A percentile compares a stretch with the other conserved stretches of the same genome.
phyloP scores from a whole-genome alignment of 1,140 invertebrate genomes.

The Drosophila saltans region DNA sequence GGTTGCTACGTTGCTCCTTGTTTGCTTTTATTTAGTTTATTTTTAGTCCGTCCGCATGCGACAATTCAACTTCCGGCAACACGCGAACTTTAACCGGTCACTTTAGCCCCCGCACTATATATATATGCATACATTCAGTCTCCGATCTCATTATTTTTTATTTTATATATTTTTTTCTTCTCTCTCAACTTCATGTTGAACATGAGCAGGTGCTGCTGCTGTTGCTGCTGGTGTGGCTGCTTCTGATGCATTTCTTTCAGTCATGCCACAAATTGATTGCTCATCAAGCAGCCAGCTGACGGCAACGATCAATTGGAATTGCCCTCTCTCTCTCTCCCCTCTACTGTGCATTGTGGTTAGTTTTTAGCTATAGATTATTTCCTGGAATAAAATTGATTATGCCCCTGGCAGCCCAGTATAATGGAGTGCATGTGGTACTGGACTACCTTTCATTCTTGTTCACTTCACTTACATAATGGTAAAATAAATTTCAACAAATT shows the following conservation, averaged over 20 bases:
- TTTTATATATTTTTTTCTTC: neutral
- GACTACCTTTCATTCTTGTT: neutral
- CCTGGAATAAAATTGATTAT: slow-evolving; percentile 8
- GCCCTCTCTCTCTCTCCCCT: slow-evolving; percentile 11
- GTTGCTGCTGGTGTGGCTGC: slow-evolving; percentile 54
- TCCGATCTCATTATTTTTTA: too few species aligned
- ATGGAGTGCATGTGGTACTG: neutral
- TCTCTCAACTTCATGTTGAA: slow-evolving; percentile 17
- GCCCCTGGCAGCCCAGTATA: neutral
- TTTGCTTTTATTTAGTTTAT: slow-evolving; percentile 12
- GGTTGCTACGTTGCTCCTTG: slow-evolving; percentile 26
- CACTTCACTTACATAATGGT: neutral
- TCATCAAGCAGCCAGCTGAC: slow-evolving; percentile 72
- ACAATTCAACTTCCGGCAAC: slow-evolving; percentile 78
- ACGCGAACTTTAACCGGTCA: slow-evolving; percentile 45
- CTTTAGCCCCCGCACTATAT: slow-evolving; percentile 39
- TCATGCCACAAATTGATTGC: slow-evolving; percentile 60
- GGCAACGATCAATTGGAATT: slow-evolving; percentile 64
- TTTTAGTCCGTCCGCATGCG: slow-evolving; percentile 46
- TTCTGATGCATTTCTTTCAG: slow-evolving; percentile 26
- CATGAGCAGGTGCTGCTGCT: slow-evolving; percentile 58
- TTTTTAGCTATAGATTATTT: slow-evolving; percentile 13
- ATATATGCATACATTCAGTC: neutral
- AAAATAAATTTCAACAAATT: slow-evolving; percentile 5
- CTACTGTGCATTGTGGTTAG: slow-evolving; percentile 22